Conservation (phyloP, 2,888 invertebrate genomes). For the Lapara coniferarum region DNA sequence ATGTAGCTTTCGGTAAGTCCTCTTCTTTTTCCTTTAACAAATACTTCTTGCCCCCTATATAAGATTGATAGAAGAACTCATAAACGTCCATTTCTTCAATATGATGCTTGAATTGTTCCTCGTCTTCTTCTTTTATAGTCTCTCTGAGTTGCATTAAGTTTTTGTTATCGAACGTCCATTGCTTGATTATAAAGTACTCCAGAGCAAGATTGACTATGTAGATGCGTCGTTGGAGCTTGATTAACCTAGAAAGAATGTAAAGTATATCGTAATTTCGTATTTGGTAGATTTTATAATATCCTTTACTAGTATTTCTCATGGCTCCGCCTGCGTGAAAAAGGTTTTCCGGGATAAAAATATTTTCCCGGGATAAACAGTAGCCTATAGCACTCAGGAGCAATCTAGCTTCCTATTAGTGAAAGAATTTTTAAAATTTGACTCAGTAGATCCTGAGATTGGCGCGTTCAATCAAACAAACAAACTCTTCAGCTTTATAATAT, state of each 20-base stretch:
- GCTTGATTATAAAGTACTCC: conserved; percentile 88
- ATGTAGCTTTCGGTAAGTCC: conserved; percentile 79
- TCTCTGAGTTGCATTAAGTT: conserved; percentile 83
- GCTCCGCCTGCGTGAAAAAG: too few species aligned
- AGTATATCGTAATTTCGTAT: background rate
- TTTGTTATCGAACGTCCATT: conserved; percentile 89
- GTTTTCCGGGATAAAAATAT: too few species aligned
- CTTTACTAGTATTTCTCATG: too few species aligned
- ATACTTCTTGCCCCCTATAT: conserved; percentile 85
- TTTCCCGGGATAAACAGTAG: too few species aligned
- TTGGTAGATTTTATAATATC: background rate
- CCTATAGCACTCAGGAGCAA: too few species aligned
- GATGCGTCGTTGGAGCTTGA: conserved; percentile 90
- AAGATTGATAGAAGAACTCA: conserved; percentile 77
- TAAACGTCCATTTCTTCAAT: conserved; percentile 81
- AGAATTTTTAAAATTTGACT: too few species aligned
- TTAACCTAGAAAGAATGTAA: conserved; percentile 81
- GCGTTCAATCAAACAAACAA: too few species aligned
- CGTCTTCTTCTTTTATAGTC: conserved; percentile 75
- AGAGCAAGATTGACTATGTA: conserved; percentile 89
- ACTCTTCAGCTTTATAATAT: too few species aligned
- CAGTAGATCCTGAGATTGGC: too few species aligned
- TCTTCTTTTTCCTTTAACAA: conserved; percentile 86
- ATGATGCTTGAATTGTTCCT: conserved; percentile 84
- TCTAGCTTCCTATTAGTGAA: too few species aligned